Evolutionary conservation across 2,888 invertebrate genomes (phyloP).

Genomic region (Eupithecia abbreviata): DNA sequence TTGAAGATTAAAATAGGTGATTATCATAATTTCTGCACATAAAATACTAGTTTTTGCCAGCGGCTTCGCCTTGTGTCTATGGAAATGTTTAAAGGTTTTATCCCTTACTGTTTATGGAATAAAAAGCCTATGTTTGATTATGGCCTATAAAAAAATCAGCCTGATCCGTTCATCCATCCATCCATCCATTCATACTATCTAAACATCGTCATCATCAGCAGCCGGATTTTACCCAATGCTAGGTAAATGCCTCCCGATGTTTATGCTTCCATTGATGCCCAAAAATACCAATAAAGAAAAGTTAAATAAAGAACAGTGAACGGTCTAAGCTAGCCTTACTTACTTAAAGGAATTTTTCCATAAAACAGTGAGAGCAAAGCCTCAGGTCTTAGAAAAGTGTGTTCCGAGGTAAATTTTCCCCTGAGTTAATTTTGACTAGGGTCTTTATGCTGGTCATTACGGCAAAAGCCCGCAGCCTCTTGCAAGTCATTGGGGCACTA

Average conservation of each 20-base stretch:
- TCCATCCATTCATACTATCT: no score
- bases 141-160: no score
- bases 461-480: constrained; percentile 2
- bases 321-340: background rate
- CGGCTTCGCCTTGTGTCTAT: no score
- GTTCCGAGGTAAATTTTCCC: background rate
- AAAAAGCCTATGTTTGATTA: no score
- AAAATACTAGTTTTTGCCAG: background rate
- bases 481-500: constrained; percentile 40
- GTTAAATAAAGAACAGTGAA: background rate
- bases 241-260: no score
- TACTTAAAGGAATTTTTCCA: background rate
- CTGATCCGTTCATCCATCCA: no score
- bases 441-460: background rate
- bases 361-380: background rate
- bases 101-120: no score
- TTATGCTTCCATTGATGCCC: no score
- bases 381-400: background rate
- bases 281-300: background rate
- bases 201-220: no score
- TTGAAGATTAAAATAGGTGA: background rate
- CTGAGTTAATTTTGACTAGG: constrained; percentile 7
- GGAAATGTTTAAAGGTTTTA: no score
- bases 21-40: background rate
- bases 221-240: no score